Conservation (phyloP, 2,888 invertebrate genomes). For the Exephanes ischioxanthus region DNA sequence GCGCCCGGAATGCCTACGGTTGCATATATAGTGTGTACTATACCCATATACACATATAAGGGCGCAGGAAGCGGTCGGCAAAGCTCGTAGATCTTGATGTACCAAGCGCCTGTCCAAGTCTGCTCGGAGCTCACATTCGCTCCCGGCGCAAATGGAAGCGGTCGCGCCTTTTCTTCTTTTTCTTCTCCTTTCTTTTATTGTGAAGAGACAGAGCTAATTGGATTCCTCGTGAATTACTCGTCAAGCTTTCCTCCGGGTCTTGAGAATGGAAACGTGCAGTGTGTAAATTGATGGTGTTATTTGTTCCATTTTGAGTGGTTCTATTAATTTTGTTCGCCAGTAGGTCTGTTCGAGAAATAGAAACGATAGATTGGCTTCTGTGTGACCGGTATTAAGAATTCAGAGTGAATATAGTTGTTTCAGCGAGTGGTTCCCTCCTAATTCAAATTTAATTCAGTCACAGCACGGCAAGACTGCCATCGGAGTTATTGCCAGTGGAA, state of each 20-base stretch:
- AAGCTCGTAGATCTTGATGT: constrained; percentile 57
- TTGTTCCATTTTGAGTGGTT: not conserved
- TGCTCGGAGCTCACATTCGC: constrained; percentile 55
- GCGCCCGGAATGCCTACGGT: not conserved
- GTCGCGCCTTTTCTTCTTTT: not conserved
- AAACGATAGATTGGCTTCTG: no score
- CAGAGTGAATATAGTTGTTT: not conserved
- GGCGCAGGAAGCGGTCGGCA: constrained; percentile 27
- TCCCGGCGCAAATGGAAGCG: constrained; percentile 4
- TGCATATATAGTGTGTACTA: not conserved
- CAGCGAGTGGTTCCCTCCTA: not conserved
- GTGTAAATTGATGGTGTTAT: not conserved
- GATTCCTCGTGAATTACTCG: constrained; percentile 32
- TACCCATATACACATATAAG: not conserved
- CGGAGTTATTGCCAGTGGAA: constrained; percentile 49
- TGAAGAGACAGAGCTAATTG: constrained; percentile 43
- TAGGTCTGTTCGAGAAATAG: no score
- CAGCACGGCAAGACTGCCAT: constrained; percentile 19
- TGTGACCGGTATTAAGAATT: not conserved
- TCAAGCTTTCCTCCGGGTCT: not conserved
- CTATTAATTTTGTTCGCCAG: not conserved
- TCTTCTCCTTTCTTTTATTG: constrained; percentile 32
- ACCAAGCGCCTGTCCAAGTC: constrained; percentile 34
- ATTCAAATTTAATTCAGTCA: constrained; percentile 56
- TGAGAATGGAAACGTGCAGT: not conserved